Percentiles rank a stretch among this genome's conserved stretches.
Conservation (phyloP, 2,888 invertebrate genomes). For the Machimus rusticus region DNA sequence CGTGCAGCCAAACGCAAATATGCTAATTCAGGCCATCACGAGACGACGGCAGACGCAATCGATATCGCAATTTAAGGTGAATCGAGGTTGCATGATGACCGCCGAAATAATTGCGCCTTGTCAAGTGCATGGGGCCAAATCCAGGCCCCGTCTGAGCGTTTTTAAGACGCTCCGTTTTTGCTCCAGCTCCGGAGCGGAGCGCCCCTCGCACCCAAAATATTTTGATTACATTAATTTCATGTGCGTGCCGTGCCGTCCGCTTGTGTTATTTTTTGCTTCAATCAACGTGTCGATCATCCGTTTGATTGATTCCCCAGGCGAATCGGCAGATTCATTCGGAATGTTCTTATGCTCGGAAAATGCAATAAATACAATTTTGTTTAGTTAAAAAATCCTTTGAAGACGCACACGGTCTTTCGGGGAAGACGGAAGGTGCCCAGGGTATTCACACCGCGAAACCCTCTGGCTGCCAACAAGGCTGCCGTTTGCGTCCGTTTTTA, state of each 20-base stretch:
- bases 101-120: constrained; percentile 41
- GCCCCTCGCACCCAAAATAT: constrained; percentile 49
- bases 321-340: constrained; percentile 26
- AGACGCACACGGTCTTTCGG: constrained; percentile 13
- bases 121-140: constrained; percentile 26
- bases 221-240: constrained; percentile 53
- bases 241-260: constrained; percentile 50
- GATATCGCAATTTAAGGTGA: constrained; percentile 13
- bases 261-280: constrained; percentile 53
- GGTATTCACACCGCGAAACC: background rate
- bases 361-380: constrained; percentile 48
- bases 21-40: constrained; percentile 22
- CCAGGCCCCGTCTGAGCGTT: background rate
- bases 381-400: constrained; percentile 46
- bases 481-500: background rate
- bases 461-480: background rate
- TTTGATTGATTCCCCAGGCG: constrained; percentile 53
- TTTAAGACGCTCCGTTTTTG: background rate
- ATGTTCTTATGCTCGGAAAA: constrained; percentile 35
- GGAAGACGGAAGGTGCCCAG: background rate
- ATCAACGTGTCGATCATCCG: constrained; percentile 54
- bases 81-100: constrained; percentile 24
- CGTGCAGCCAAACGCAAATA: background rate
- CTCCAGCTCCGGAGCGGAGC: background rate
- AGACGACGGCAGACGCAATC: background rate